Percentiles rank a stretch among this genome's conserved stretches.
Conservation (phyloP, 2,113 vertebrate genomes). For the Helogale parvula region DNA sequence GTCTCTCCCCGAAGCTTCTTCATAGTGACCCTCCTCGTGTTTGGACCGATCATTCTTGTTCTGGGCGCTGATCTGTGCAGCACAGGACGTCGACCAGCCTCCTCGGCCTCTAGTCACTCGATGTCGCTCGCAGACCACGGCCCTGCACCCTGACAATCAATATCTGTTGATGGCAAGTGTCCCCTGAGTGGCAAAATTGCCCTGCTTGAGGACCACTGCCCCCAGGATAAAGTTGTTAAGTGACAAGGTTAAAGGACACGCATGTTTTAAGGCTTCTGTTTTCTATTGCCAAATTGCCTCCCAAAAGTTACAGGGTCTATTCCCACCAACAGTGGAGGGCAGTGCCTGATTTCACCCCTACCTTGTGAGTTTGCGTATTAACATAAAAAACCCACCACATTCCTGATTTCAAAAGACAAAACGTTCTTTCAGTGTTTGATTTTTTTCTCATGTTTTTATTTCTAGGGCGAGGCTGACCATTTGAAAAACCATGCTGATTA, state of each 20-base stretch:
- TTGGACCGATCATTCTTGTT: not conserved
- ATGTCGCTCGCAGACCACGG: no score
- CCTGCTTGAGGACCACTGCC: not conserved
- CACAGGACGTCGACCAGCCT: not conserved
- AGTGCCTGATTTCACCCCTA: not conserved
- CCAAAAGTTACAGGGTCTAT: not conserved
- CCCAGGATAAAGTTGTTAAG: not conserved
- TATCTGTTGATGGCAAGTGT: not conserved
- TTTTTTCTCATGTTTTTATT: not conserved
- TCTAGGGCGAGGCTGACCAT: not conserved
- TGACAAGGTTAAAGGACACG: not conserved
- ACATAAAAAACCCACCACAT: not conserved
- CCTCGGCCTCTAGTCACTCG: not conserved
- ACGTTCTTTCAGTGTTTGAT: not conserved
- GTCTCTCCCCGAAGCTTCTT: not conserved
- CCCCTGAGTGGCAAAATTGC: not conserved
- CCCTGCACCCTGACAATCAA: not conserved
- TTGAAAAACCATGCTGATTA: not conserved
- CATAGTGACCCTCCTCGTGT: not conserved
- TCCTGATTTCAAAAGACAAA: not conserved
- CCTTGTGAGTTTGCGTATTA: not conserved
- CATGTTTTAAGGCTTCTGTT: not conserved
- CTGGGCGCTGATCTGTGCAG: not conserved
- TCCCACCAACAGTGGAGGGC: not conserved
- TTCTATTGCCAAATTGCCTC: not conserved